Evolutionary conservation across 2,888 invertebrate genomes (phyloP), one percentile per base, ranked within the genome.

Genomic region (Serrognathus titanus): DNA sequence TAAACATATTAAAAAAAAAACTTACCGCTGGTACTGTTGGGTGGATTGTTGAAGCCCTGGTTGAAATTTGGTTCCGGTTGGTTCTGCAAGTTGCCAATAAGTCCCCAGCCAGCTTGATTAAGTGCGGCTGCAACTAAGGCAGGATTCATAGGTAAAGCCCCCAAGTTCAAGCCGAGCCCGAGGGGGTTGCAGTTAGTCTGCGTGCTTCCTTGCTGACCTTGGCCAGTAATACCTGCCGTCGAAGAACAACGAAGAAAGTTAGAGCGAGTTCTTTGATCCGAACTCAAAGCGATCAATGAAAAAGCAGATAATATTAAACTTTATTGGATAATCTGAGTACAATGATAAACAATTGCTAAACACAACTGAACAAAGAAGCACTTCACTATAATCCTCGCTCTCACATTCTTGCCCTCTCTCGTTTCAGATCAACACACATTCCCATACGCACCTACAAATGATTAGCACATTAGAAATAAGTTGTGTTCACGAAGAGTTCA

Each of bases 51-150:
- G 63, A 76, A 77, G 16, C 69, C 68, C 64, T 78, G 78, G 63
- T 78, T 78, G 67, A 78, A 78, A 64, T 75, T 77, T 41, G 84
- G 84, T 51, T 85, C 84, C 58, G 83, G 83, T 72, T 88, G 88
- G 72, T 88, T 88, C 74, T 88, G 89, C 48, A 89, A 82, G 61
- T 89, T 89, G 54, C 87, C 85, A 68, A 89, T 84, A 16, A 86
- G 83, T 9, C 86, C 86, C 84, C 87, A 86, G 46, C 85, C 84
- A 56, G 90, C 90, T 76, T 90, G 90, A 75, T 90, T 93, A 40
- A 94, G 82, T n/a, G 94, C 94, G 51, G 94, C 94, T 51, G 94
- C 92, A 60, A 94, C 89, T 71, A 94, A 85, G 9, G 89, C 88
- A 31, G 87, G 87, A 72, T 87, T 88, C 75, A 89, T 81, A 35